These are phyloP conservation scores for Enteromius afrohamiltoni DNA, from an alignment of 2,797 vertebrate species.

Conservation along the genomic window DNA sequence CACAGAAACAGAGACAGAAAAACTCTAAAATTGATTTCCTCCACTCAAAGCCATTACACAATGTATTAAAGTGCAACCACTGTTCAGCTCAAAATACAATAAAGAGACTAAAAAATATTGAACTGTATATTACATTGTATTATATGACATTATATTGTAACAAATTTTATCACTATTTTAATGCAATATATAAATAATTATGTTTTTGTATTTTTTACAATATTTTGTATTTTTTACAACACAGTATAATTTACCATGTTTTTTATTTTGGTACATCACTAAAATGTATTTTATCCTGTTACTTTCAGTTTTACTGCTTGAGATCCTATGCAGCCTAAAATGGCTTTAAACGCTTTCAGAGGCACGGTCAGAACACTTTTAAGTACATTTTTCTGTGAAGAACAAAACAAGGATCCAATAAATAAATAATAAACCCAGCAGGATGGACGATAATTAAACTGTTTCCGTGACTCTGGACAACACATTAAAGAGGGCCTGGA, in stretches of 20 bases:
- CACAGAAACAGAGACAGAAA: neutral
- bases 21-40: no score
- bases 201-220: no score
- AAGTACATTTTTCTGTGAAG: neutral
- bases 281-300: neutral
- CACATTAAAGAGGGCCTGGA: slow-evolving; percentile 9
- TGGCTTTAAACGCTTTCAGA: neutral
- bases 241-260: neutral
- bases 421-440: slow-evolving; percentile 26
- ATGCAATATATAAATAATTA: no score
- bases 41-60: neutral
- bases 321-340: neutral
- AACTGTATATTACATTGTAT: no score
- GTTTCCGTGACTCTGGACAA: slow-evolving; percentile 14
- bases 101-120: no score
- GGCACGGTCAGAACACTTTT: neutral
- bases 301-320: neutral
- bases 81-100: no score
- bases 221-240: neutral
- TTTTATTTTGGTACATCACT: neutral
- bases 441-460: neutral
- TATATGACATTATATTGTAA: no score
- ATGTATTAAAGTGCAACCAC: neutral
- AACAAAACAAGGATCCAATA: slow-evolving; percentile 19
- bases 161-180: no score